Evolutionary conservation across 2,888 invertebrate genomes (phyloP).

Genomic region (Molorchus minor): DNA sequence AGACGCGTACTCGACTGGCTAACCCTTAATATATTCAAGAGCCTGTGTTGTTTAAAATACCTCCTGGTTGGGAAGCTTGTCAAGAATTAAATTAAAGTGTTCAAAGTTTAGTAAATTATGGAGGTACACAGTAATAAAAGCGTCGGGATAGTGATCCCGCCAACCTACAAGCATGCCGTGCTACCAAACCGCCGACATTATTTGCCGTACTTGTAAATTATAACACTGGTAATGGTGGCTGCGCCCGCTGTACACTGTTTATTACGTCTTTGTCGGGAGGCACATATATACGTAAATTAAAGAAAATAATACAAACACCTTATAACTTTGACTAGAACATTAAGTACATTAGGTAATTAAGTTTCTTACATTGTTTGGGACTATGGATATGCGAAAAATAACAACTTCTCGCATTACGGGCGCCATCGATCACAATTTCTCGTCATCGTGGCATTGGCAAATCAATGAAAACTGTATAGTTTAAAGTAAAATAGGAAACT

Average conservation of each 20-base stretch:
- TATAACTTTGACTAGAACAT: too few species aligned
- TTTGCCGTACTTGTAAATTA: constrained; percentile 32
- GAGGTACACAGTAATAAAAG: constrained; percentile 37
- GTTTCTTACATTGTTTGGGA: too few species aligned
- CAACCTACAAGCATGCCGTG: constrained; percentile 27
- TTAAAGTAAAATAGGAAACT: too few species aligned
- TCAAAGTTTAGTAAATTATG: constrained; percentile 42
- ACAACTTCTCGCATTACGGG: too few species aligned
- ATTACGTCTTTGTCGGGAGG: background rate
- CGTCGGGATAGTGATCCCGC: constrained; percentile 34
- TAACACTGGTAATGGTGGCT: constrained; percentile 13
- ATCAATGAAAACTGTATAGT: too few species aligned
- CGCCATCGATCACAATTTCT: too few species aligned
- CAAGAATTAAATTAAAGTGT: constrained; percentile 44
- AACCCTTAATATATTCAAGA: constrained; percentile 37
- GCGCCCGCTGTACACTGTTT: background rate
- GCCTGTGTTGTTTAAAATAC: constrained; percentile 40
- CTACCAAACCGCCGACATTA: constrained; percentile 22
- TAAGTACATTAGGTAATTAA: too few species aligned
- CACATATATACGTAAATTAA: too few species aligned
- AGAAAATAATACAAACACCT: too few species aligned
- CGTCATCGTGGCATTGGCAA: too few species aligned
- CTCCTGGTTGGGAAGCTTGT: constrained; percentile 38
- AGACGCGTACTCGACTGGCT: background rate
- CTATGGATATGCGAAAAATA: too few species aligned